phyloP scores from a whole-genome alignment of 23 tunicate species.

The Styela clava region DNA sequence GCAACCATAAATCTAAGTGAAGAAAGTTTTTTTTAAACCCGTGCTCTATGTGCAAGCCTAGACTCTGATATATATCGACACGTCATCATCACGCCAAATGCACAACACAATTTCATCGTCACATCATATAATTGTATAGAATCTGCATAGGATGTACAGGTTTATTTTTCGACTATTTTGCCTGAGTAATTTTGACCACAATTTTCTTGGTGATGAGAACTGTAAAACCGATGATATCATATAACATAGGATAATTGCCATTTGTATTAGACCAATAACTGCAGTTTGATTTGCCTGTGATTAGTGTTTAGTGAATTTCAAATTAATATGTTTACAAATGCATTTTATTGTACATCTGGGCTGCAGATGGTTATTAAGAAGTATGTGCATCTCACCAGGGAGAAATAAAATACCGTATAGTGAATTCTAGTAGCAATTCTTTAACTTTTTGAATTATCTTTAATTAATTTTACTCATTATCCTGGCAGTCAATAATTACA shows the following conservation, averaged over 20 bases:
- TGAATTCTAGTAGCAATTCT: too few species aligned
- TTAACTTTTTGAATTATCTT: too few species aligned
- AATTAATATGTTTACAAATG: too few species aligned
- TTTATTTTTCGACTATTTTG: background rate
- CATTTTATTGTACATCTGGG: too few species aligned
- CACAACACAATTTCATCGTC: background rate
- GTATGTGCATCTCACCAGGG: too few species aligned
- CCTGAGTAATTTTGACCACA: background rate
- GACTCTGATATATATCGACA: background rate
- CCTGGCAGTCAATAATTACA: too few species aligned
- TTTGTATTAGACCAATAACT: too few species aligned
- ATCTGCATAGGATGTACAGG: background rate
- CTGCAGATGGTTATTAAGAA: too few species aligned
- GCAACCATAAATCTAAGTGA: slow-evolving; percentile 30
- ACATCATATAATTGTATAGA: background rate
- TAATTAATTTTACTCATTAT: too few species aligned
- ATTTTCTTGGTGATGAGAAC: background rate
- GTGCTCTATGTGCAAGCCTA: background rate
- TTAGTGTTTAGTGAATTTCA: too few species aligned
- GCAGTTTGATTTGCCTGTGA: too few species aligned
- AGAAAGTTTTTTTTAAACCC: background rate
- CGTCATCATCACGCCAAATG: background rate
- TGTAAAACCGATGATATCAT: background rate
- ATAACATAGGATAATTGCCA: background rate
- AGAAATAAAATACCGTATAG: too few species aligned